These are phyloP conservation scores for Saimiri boliviensis DNA, from an alignment of 2,113 vertebrate genomes.

Conservation along the genomic window DNA sequence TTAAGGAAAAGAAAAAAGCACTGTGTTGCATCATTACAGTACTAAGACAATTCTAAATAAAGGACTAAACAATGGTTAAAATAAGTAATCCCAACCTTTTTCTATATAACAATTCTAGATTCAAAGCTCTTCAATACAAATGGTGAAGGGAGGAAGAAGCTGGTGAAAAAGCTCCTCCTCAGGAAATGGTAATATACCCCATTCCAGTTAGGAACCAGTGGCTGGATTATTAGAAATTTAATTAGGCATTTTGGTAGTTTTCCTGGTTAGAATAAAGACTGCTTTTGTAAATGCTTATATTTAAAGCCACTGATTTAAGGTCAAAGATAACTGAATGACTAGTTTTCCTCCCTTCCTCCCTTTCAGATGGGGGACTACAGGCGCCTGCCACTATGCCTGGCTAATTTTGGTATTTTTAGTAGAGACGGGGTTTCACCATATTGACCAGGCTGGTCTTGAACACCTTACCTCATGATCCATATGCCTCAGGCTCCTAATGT, in stretches of 20 bases:
- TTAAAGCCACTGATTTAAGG: constrained; percentile 11
- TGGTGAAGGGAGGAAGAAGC: not conserved
- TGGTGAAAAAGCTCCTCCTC: not conserved
- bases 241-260: constrained; percentile 26
- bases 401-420: no score
- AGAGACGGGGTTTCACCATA: no score
- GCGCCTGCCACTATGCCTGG: rapidly evolving
- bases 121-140: not conserved
- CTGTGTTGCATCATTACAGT: not conserved
- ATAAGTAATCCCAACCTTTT: not conserved
- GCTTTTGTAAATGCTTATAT: constrained; percentile 10
- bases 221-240: not conserved
- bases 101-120: constrained; percentile 12
- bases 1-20: constrained; percentile 19
- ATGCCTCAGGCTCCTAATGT: no score
- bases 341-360: not conserved
- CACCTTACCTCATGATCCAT: no score
- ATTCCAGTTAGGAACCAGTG: not conserved
- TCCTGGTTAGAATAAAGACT: constrained; percentile 16
- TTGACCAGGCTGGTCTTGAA: no score
- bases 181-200: not conserved
- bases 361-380: no score
- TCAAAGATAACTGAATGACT: not conserved
- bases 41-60: constrained; percentile 28
- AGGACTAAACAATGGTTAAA: not conserved